Evolutionary conservation across 2,113 vertebrate genomes (phyloP).

Genomic region (Oncorhynchus keta): DNA sequence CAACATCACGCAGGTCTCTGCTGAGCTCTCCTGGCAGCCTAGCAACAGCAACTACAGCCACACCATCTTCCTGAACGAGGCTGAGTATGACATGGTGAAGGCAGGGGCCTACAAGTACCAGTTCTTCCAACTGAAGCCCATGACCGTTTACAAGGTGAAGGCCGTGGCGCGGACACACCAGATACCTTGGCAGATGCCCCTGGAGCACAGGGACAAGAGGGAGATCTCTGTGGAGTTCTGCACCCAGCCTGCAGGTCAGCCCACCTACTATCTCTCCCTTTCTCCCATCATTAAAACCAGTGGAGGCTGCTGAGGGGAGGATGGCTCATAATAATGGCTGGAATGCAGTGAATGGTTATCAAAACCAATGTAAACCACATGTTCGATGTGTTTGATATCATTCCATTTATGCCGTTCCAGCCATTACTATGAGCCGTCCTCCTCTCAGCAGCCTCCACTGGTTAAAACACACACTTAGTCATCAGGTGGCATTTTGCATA

Average conservation of each 20-base stretch:
- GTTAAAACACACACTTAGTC: neutral
- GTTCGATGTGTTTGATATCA: too few relatives aligned
- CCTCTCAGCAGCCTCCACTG: neutral
- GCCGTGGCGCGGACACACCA: conserved; percentile 93
- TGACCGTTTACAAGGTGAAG: conserved; percentile 88
- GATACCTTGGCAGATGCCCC: conserved; percentile 95
- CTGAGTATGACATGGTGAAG: conserved; percentile 88
- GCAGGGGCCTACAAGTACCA: conserved; percentile 90
- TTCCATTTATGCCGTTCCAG: too few relatives aligned
- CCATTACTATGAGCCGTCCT: too few relatives aligned
- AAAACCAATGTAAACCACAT: too few relatives aligned
- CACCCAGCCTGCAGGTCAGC: conserved; percentile 91
- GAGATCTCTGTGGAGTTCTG: conserved; percentile 94
- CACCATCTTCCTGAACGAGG: conserved; percentile 89
- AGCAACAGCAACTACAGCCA: conserved; percentile 98
- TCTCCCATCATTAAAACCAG: neutral
- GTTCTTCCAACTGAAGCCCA: conserved; percentile 90
- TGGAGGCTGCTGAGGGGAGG: too few relatives aligned
- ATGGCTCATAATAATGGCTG: too few relatives aligned
- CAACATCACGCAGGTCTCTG: conserved; percentile 84
- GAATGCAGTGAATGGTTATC: too few relatives aligned
- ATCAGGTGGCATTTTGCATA: neutral
- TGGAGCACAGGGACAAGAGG: conserved; percentile 91
- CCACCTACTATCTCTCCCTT: neutral
- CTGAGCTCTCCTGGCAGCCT: conserved; percentile 92